Base-by-base conservation (phyloP, 2,888 invertebrate genomes). In the Eledona agricola region DNA sequence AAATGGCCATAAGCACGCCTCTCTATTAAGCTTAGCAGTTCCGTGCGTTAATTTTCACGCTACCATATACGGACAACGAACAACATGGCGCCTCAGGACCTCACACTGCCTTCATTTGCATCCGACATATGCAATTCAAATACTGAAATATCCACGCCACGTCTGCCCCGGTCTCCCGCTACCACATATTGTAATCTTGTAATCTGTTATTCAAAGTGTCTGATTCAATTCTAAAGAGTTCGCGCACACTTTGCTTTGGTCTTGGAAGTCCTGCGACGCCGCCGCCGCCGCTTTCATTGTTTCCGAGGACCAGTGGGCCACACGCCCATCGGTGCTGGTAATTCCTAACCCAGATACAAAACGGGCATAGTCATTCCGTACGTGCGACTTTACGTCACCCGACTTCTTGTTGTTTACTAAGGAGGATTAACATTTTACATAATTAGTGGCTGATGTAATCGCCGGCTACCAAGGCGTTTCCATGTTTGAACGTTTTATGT, bases 21-120 rank as follows among this genome's bases (percentile, higher is more conserved):
- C 63, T 64, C 59, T 63, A 63, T 59, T 63, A 58, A 59, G 61
- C 56, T 58, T 58, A 58, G 59, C 53, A 60, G 62, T 52, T 64
- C 64, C 64, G 59, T 62, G 69, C 66, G 72, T 70, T 71, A 70
- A 73, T 72, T 72, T 72, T 71, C 72, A 72, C 71, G 71, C 69
- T 67, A 58, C 73, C 71, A 65, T 72, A 68, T 70, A 71, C 60
- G 67, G 71, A 61, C n/a, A n/a, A n/a, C n/a, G 60, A 67, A 64
- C 66, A 71, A 72, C 68, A 72, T 72, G 72, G 72, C 72, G 71
- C 69, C 67, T 63, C 51, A 58, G 58, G 73, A 72, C 72, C 72
- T 63, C 71, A 71, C 71, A 71, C 69, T 66, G 71, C 49, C 57
- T 55, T 58, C 45, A 56, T 54, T 54, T 51, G 55, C 46, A 49